Evolutionary conservation across 2,888 invertebrate species (phyloP).

Genomic region (Trissolcus japonicus): DNA sequence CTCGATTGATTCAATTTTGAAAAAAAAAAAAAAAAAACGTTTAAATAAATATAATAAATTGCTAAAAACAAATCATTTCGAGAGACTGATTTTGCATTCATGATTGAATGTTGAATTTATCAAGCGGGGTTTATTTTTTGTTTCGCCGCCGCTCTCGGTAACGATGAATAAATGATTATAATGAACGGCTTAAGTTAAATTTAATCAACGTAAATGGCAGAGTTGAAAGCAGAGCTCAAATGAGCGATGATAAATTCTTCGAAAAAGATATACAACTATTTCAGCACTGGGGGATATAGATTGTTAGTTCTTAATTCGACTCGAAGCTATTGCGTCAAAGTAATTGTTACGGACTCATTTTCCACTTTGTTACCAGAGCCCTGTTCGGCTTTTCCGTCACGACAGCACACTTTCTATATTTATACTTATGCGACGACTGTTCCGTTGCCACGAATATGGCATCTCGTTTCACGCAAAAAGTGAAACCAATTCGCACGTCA

Average conservation of each 20-base stretch:
- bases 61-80: too few species aligned
- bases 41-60: too few species aligned
- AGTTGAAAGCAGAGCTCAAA: constrained; percentile 11
- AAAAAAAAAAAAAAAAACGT: neutral
- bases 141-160: neutral
- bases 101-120: neutral
- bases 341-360: constrained; percentile 56
- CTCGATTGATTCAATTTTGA: neutral
- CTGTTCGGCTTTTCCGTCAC: constrained; percentile 31
- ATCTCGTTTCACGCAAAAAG: constrained; percentile 36
- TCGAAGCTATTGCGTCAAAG: constrained; percentile 48
- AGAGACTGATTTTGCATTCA: too few species aligned
- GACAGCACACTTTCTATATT: constrained; percentile 37
- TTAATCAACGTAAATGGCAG: constrained; percentile 23
- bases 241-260: constrained; percentile 27
- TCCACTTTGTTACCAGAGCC: constrained; percentile 44
- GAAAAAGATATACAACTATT: constrained; percentile 25
- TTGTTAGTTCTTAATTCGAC: constrained; percentile 43
- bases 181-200: constrained; percentile 10
- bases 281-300: constrained; percentile 24
- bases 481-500: constrained; percentile 3
- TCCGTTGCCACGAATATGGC: constrained; percentile 23
- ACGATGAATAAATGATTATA: constrained; percentile 13
- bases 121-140: too few species aligned
- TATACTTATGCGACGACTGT: constrained; percentile 33